These are phyloP conservation scores for Subanguina moxae DNA, from an alignment of 1,140 invertebrate species.

Conservation along the genomic window DNA sequence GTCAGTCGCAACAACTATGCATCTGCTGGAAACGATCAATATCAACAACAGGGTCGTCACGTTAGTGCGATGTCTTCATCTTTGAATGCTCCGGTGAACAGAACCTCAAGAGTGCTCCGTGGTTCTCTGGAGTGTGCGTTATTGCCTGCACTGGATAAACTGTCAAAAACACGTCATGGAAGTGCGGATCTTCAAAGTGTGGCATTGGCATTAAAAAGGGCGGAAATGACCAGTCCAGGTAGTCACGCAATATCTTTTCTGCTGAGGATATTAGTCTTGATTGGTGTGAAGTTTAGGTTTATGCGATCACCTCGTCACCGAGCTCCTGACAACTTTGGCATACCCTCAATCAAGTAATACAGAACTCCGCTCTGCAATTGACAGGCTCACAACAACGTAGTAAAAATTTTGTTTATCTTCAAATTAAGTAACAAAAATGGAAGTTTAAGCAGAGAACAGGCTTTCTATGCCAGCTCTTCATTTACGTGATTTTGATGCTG, in stretches of 20 bases:
- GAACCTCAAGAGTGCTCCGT: conserved; percentile 7
- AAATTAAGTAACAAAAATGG: too few species aligned
- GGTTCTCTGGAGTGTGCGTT: conserved; percentile 50
- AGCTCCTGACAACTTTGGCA: conserved; percentile 52
- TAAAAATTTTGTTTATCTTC: too few species aligned
- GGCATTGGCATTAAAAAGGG: conserved; percentile 44
- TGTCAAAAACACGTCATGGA: conserved; percentile 53
- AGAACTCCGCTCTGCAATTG: conserved; percentile 45
- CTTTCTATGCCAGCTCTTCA: too few species aligned
- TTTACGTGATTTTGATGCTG: too few species aligned
- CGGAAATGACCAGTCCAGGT: conserved; percentile 47
- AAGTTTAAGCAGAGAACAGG: too few species aligned
- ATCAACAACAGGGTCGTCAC: neutral
- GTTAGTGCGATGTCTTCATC: neutral
- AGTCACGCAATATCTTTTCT: neutral
- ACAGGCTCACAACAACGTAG: conserved; percentile 39
- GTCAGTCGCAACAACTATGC: too few species aligned
- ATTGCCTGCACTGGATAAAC: conserved; percentile 53
- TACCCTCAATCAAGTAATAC: conserved; percentile 38
- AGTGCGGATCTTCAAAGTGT: conserved; percentile 43
- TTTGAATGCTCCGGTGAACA: neutral
- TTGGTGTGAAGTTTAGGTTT: conserved; percentile 24
- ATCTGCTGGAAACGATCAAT: too few species aligned
- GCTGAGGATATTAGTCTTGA: neutral
- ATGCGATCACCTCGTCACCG: conserved; percentile 54